Percentiles rank a stretch among this genome's conserved stretches.
Conservation (phyloP, 2,888 invertebrate species). For the Brenthis ino region DNA sequence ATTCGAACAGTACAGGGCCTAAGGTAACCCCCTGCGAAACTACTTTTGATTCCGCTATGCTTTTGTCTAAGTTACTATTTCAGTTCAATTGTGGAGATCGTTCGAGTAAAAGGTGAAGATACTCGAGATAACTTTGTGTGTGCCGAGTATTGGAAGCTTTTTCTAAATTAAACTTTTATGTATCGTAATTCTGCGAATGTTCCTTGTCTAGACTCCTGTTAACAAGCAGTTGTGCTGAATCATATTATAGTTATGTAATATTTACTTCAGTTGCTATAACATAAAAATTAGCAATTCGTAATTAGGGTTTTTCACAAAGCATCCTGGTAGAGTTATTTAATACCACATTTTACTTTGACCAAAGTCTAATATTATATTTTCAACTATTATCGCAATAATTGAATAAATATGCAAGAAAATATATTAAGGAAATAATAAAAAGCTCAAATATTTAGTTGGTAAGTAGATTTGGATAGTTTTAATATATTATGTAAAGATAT, state of each 20-base stretch:
- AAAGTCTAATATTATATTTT: no score
- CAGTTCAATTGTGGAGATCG: slow-evolving; percentile 62
- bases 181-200: slow-evolving; percentile 40
- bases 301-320: no score
- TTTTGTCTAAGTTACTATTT: slow-evolving; percentile 78
- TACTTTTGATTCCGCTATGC: slow-evolving; percentile 71
- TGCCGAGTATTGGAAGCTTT: slow-evolving; percentile 49
- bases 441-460: no score
- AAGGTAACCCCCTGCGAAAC: slow-evolving; percentile 67
- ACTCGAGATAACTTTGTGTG: slow-evolving; percentile 52
- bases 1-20: slow-evolving; percentile 66
- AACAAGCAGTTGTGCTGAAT: neutral
- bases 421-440: no score
- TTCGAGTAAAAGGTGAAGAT: slow-evolving; percentile 48
- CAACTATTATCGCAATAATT: no score
- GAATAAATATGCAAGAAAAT: no score
- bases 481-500: no score
- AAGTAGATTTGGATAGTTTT: no score
- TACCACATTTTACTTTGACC: no score
- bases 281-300: neutral
- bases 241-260: neutral
- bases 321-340: no score
- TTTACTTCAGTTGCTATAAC: neutral
- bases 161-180: slow-evolving; percentile 58
- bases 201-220: slow-evolving; percentile 46